Evolutionary conservation across 2,113 vertebrate species (phyloP).

Genomic region (Steatornis caripensis): DNA sequence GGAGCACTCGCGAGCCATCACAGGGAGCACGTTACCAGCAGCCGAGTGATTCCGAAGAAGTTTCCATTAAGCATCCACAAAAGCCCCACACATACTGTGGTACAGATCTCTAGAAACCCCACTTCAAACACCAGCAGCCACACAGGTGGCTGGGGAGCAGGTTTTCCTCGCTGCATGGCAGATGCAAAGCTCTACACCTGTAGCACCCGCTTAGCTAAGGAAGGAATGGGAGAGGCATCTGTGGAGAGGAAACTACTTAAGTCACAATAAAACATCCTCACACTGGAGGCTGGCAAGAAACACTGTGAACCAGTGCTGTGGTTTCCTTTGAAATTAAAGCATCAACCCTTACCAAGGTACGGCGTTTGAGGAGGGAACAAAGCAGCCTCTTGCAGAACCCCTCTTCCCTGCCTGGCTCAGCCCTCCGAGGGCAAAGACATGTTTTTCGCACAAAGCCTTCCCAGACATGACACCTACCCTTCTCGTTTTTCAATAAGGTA

Average conservation of each 20-base stretch:
- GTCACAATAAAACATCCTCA: neutral
- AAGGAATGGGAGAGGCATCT: neutral
- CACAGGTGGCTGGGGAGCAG: accelerated
- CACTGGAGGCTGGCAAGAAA: neutral
- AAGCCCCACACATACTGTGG: neutral
- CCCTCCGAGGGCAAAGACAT: neutral
- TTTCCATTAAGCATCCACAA: neutral
- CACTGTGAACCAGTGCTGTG: neutral
- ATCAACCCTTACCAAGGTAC: neutral
- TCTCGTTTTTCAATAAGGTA: neutral
- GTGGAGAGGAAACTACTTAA: neutral
- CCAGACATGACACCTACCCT: neutral
- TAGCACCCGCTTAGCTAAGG: neutral
- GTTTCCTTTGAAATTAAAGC: neutral
- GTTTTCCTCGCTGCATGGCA: neutral
- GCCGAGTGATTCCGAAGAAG: accelerated
- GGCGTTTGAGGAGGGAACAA: neutral
- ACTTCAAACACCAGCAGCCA: neutral
- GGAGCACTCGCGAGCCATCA: neutral
- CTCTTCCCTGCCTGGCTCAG: neutral
- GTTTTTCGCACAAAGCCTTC: neutral
- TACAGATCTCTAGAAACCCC: neutral
- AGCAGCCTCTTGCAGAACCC: neutral
- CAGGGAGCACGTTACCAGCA: accelerated
- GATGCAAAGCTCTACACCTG: neutral